Percentiles rank a stretch among this genome's conserved stretches.
phyloP scores from a whole-genome alignment of 2,113 vertebrate genomes.

The Chloroceryle aenea region DNA sequence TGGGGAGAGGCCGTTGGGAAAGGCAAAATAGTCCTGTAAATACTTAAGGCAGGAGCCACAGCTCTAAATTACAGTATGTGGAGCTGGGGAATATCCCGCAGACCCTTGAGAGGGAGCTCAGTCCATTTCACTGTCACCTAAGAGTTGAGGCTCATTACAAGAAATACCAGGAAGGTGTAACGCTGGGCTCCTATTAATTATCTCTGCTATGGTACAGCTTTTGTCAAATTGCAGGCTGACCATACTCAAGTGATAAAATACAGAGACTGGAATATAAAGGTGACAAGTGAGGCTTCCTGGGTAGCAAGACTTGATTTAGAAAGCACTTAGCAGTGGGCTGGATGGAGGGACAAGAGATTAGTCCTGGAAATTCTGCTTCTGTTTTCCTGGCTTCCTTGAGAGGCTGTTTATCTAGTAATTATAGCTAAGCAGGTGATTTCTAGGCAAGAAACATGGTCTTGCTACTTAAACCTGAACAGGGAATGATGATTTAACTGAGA shows the following conservation, averaged over 20 bases:
- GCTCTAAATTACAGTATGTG: not conserved
- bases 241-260: slow-evolving; percentile 44
- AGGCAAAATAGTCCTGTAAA: not conserved
- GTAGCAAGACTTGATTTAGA: not conserved
- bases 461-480: slow-evolving; percentile 37
- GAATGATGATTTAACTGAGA: not conserved
- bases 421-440: slow-evolving; percentile 63
- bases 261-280: not conserved
- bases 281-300: not conserved
- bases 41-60: not conserved
- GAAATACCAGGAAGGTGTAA: not conserved
- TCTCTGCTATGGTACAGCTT: not conserved
- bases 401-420: slow-evolving; percentile 14
- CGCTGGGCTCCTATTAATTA: slow-evolving; percentile 37
- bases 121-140: not conserved
- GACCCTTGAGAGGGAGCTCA: not conserved
- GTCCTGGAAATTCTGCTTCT: not conserved
- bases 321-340: not conserved
- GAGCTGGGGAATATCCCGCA: not conserved
- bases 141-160: slow-evolving; percentile 44
- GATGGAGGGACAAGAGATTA: not conserved
- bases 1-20: not conserved
- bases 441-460: slow-evolving; percentile 39
- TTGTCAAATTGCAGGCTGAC: slow-evolving; percentile 24
- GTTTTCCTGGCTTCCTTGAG: slow-evolving; percentile 27